Evolutionary conservation across 1,140 invertebrate genomes (phyloP), one percentile per base, ranked within the genome.

Genomic region (Diorhabda elongata): DNA sequence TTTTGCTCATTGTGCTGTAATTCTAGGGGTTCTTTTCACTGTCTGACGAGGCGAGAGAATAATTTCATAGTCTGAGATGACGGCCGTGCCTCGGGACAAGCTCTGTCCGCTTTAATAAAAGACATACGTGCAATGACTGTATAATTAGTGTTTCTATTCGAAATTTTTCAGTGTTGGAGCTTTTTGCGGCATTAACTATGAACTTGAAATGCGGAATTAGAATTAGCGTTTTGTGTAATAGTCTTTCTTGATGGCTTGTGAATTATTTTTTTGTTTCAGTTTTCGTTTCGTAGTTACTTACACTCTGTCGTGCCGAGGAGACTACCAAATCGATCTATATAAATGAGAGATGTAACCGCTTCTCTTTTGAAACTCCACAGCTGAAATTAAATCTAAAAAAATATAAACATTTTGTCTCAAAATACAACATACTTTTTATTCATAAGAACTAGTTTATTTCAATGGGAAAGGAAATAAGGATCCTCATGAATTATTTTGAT

Each of bases 51-150:
- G 68, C 71, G 71, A 64, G 67, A 70, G 71, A 72, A 70, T 70
- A 72, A 70, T 70, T 72, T 70, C 63, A 69, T 68, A 72, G 71
- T 70, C 68, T 70, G 71, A 72, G 71, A 72, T 72, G 71, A 68
- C 71, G 66, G 71, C 59, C 63, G 58, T 69, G 66, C 71, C 69
- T 70, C 56, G 58, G 71, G 71, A 70, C 62, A 65, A 61, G 9
- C 61, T 65, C 71, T 72, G 71, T 70, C 71, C 63, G 71, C 47
- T 68, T 72, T 62, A 68, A 68, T 68, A 63, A 68, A 61, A 45
- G 43, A 68, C 67, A 63, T 63, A 68, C 61, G 44, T 44, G 47
- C 60, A 44, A 11, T n/a, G 66, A 67, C 66, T 61, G 58, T 44
- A 57, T 67, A 67, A 67, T 67, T 67, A 60, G 47, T 52, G 47